A percentile compares a stretch with the other conserved stretches of the same genome.
Evolutionary conservation across 2,888 invertebrate genomes (phyloP).

Genomic region (Lasioglossum figueresi): DNA sequence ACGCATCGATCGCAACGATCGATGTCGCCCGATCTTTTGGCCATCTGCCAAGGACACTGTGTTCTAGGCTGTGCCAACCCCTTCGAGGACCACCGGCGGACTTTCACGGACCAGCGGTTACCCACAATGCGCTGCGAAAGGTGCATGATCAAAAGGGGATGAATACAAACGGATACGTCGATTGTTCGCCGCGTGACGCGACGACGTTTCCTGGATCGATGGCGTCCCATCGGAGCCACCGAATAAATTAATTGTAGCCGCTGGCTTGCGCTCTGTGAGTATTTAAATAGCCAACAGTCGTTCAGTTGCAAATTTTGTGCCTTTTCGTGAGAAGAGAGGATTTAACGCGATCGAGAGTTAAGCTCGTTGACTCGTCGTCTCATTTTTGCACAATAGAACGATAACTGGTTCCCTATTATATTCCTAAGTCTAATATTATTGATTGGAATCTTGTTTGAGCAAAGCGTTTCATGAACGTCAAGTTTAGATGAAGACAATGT

Average conservation of each 20-base stretch:
- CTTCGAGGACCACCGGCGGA: constrained; percentile 51
- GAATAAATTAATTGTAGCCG: not conserved
- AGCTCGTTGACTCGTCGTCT: not conserved
- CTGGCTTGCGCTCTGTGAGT: not conserved
- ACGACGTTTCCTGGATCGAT: constrained; percentile 32
- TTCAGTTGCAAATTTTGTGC: too few relatives aligned
- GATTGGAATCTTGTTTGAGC: too few relatives aligned
- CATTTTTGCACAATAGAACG: not conserved
- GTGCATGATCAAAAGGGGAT: constrained; percentile 50
- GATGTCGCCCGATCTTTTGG: constrained; percentile 51
- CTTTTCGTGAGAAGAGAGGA: too few relatives aligned
- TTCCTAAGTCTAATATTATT: not conserved
- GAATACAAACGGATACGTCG: constrained; percentile 45
- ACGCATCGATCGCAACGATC: constrained; percentile 35
- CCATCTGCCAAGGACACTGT: constrained; percentile 64
- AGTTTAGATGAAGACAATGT: not conserved
- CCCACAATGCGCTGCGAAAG: constrained; percentile 68
- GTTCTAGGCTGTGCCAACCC: constrained; percentile 60
- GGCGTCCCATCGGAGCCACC: not conserved
- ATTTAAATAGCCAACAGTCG: too few relatives aligned
- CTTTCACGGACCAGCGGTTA: constrained; percentile 68
- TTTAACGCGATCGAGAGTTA: too few relatives aligned
- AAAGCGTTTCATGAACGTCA: too few relatives aligned
- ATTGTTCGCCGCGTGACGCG: constrained; percentile 46
- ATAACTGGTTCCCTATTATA: too few relatives aligned